A percentile compares a stretch with the other conserved stretches of the same genome.
Conservation (phyloP, 2,888 invertebrate species). For the Agrochola lota region DNA sequence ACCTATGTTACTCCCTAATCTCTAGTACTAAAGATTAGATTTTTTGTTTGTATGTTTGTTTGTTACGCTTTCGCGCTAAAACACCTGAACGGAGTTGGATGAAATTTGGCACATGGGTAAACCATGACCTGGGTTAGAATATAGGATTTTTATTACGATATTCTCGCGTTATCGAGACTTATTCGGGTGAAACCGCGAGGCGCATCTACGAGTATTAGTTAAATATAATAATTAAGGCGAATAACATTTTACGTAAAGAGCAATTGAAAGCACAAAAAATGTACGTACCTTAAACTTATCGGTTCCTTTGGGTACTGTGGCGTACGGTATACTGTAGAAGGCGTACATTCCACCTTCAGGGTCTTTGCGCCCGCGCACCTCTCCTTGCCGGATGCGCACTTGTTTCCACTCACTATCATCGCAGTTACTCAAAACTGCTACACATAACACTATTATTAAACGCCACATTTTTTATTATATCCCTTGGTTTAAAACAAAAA, state of each 20-base stretch:
- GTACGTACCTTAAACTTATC: constrained; percentile 73
- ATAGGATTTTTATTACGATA: too few species aligned
- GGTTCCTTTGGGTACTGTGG: constrained; percentile 72
- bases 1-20: too few species aligned
- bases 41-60: too few species aligned
- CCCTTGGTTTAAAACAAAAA: background rate
- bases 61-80: too few species aligned
- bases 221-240: too few species aligned
- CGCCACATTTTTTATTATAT: constrained; percentile 23
- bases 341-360: constrained; percentile 66
- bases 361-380: constrained; percentile 73
- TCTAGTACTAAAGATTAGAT: too few species aligned
- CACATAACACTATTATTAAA: constrained; percentile 31
- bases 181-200: too few species aligned
- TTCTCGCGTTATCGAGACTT: too few species aligned
- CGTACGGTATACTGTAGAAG: constrained; percentile 77
- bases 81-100: too few species aligned
- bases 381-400: constrained; percentile 71
- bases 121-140: too few species aligned
- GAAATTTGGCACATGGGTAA: too few species aligned
- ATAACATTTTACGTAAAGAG: background rate
- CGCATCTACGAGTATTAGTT: too few species aligned
- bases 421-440: constrained; percentile 22
- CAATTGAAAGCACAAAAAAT: background rate
- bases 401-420: constrained; percentile 58